Evolutionary conservation across 2,888 invertebrate genomes (phyloP), one percentile per base, ranked within the genome.

Genomic region (Oscheius sp.): DNA sequence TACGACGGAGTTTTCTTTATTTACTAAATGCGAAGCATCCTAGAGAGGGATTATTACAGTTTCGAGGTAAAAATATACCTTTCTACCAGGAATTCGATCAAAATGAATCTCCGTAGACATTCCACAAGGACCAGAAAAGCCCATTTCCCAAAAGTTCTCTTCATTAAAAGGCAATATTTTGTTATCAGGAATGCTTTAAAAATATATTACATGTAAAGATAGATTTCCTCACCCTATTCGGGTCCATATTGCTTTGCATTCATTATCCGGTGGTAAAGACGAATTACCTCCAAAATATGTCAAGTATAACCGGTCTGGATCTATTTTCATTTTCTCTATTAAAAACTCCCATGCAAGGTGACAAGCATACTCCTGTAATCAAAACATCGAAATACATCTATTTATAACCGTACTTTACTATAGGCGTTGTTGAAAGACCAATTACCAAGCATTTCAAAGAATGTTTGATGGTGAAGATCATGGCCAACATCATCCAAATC

Each of bases 131-230:
- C 99, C 99, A 12, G 95, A 95, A 89, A 98, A 96, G 27, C 98
- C 99, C 99, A 99, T 99, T 91, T 98, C 97, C 99, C 99, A 99
- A 90, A 99, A 99, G 89, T 99, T 99, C 88, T 99, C 96, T 89
- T 95, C 95, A 86, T 91, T 94, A 76, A 95, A 93, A 25, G 91
- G 91, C 66, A 92, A 85, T 82, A 93, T 91, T 68, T 91, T 91
- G 25, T 92, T 91, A 72, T 92, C 92, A 49, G 93, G 92, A 13
- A 98, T 88, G 2, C 92, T 92, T 82, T 12, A 85, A 75, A 21
- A 29, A 58, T 1, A 43, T 25, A 45, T n/a, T 61, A 46, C 29
- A n/a, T 6, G 23, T 2, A 21, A 25, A 69, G 25, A 25, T 7
- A 53, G 41, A 27, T 35, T 35, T 9, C 74, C 86, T 85, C 89